Evolutionary conservation across 2,797 vertebrate genomes (phyloP), one percentile per base, ranked within the genome.

Genomic region (Halcyon leucocephala): DNA sequence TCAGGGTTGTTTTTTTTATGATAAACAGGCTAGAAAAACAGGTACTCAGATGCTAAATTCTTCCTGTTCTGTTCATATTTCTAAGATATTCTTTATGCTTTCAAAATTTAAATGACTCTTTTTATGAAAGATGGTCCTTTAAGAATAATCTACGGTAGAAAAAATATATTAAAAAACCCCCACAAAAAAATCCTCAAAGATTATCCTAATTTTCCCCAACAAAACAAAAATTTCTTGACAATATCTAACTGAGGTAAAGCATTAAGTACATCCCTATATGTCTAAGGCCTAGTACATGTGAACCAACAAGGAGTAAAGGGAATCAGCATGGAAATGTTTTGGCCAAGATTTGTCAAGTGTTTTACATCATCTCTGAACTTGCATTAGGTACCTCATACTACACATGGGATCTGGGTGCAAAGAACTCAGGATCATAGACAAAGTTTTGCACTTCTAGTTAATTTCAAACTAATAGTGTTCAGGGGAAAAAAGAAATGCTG

Each of bases 361-460:
- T 78, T 73, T 37, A 13, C 8, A 39, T 73, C 9, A 31, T 2
- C 4, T 46, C 16, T 44, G 21, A 77, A n/a, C 6, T 41, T 92
- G 2, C 39, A n/a, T 73, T 51, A 42, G 39, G 42, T 67, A 81
- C 14, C 14, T 35, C 20, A 39, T 17, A 29, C 71, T 48, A 66
- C 8, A 3, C 10, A 18, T 70, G 12, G 5, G 3, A 82, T 60
- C 3, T 46, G 8, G 1, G 2, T 64, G 13, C 7, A 44, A 51
- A 51, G 49, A 25, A 51, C 49, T 26, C 24, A 8, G 25, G 49
- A 26, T 14, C 15, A n/a, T 1, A 46, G 21, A 18, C 21, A 0
- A 74, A 49, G 8, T 73, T 64, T n/a, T 48, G 35, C 12, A 60
- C 6, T 61, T 79, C 17, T 48, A 52, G 7, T 24, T 3, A 73